Percentiles rank a stretch among this genome's conserved stretches.
These are phyloP conservation scores for Anguilla japonica DNA, from an alignment of 2,113 vertebrate genomes.

Conservation along the genomic window DNA sequence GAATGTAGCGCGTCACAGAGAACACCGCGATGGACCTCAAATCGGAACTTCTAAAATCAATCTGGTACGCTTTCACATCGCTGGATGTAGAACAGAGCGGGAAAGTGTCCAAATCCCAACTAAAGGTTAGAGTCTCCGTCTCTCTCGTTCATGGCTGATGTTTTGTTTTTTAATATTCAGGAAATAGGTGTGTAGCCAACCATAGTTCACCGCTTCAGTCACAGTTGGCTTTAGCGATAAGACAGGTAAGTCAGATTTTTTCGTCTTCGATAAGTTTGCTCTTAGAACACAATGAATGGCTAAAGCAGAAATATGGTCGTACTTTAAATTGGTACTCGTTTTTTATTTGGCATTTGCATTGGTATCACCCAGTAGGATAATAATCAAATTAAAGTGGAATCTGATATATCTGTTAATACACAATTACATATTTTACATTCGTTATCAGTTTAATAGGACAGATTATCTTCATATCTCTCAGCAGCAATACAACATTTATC, in stretches of 20 bases:
- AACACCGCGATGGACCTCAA: conserved; percentile 63
- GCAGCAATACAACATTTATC: too few relatives aligned
- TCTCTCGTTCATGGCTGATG: not conserved
- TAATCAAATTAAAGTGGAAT: too few relatives aligned
- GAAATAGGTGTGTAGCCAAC: conserved; percentile 34
- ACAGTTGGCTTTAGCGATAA: not conserved
- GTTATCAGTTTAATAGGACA: too few relatives aligned
- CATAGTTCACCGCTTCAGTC: not conserved
- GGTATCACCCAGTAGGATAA: too few relatives aligned
- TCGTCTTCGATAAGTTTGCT: not conserved
- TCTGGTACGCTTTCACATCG: conserved; percentile 75
- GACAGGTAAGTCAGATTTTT: not conserved
- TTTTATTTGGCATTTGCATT: too few relatives aligned
- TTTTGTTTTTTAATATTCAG: conserved; percentile 18
- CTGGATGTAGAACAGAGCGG: conserved; percentile 72
- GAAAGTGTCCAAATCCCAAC: conserved; percentile 73
- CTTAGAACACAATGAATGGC: not conserved
- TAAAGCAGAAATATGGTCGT: too few relatives aligned
- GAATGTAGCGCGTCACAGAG: conserved; percentile 1
- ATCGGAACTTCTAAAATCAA: conserved; percentile 71
- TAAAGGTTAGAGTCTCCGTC: conserved; percentile 62
- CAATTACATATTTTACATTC: too few relatives aligned
- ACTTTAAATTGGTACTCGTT: too few relatives aligned
- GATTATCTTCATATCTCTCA: too few relatives aligned
- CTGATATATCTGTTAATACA: too few relatives aligned